Evolutionary conservation across 2,888 invertebrate species (phyloP), one percentile per base, ranked within the genome.

Genomic region (Lobophora halterata): DNA sequence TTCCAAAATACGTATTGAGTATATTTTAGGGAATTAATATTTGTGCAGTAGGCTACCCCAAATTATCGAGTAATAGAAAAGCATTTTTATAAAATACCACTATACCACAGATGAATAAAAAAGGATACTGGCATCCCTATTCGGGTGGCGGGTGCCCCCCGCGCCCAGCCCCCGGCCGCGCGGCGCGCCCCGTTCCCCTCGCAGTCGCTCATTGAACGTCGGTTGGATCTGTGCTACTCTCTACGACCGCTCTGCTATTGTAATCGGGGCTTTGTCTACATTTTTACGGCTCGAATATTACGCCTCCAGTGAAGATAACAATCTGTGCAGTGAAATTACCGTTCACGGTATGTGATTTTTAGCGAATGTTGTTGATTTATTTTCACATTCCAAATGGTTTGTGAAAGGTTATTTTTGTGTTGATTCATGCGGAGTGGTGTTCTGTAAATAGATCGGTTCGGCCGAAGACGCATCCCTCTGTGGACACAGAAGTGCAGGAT

Each of bases 371-470:
- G 67, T 69, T 68, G 65, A 66, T 71, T 19, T 68, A 71, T 71
- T 76, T 75, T 71, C 66, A 77, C 79, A 77, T 81, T 76, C 74
- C 75, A 55, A 74, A 72, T 61, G 64, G 68, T 75, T 77, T 72
- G 78, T 85, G 85, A 83, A 86, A 83, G 83, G 85, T 86, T 86
- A 87, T 87, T 87, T 87, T 69, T 79, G 86, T 83, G 86, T 86
- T 85, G 86, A 86, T 86, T 86, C 82, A 83, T 83, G 82, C 83
- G 76, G 78, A 75, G 86, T 79, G 77, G 72, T 71, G 80, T 75
- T 81, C 87, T 85, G 82, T 80, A 87, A 87, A 86, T 86, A 86
- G 86, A 85, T 71, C 69, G 58, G 75, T 68, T 70, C 75, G 78
- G 55, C 65, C 65, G 65, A 79, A 79, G 71, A 73, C 79, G 75